These are phyloP conservation scores for Ciconia nigra DNA, from an alignment of 2,797 vertebrate species.

Conservation along the genomic window DNA sequence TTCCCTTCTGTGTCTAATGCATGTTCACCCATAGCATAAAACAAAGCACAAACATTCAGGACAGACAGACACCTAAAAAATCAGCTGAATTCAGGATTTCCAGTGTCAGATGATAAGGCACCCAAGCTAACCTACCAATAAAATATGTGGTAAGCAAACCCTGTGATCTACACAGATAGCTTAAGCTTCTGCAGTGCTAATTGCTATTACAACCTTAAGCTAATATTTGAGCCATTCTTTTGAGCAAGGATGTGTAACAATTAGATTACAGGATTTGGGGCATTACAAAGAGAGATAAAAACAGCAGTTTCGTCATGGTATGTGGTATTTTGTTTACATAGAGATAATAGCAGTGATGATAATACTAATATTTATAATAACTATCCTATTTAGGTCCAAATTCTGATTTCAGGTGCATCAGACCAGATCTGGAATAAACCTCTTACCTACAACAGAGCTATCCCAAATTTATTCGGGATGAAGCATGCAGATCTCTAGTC, in stretches of 20 bases:
- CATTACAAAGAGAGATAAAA: slow-evolving; percentile 54
- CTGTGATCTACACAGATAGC: slow-evolving; percentile 31
- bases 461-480: not conserved
- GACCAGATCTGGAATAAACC: not conserved
- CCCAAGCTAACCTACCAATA: not conserved
- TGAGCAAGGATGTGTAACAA: slow-evolving; percentile 63
- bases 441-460: not conserved
- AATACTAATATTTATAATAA: not conserved
- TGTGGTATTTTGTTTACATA: slow-evolving; percentile 41
- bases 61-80: not conserved
- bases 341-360: not conserved
- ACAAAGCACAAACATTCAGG: not conserved
- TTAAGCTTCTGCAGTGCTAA: slow-evolving; percentile 61
- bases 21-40: not conserved
- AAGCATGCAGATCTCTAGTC: not conserved
- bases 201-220: slow-evolving; percentile 63
- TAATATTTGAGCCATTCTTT: slow-evolving; percentile 67
- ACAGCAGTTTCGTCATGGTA: slow-evolving; percentile 8
- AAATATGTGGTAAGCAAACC: slow-evolving; percentile 25
- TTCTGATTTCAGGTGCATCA: not conserved
- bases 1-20: not conserved
- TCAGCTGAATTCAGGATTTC: not conserved
- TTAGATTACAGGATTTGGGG: slow-evolving; percentile 69
- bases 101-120: not conserved
- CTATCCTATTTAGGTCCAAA: not conserved